Evolutionary conservation across 2,797 vertebrate genomes (phyloP).

Genomic region (Rhincodon typus): DNA sequence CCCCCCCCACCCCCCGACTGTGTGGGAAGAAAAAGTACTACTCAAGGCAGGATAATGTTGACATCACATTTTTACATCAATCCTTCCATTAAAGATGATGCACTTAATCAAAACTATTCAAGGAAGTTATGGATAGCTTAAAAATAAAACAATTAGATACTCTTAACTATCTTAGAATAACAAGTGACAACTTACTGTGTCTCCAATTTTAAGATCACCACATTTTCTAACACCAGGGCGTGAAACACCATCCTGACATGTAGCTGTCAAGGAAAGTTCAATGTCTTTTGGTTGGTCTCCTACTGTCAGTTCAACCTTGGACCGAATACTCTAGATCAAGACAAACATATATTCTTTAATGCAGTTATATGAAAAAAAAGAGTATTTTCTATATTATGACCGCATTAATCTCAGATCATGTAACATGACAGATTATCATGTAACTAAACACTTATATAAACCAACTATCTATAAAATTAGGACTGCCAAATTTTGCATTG

Average conservation of each 20-base stretch:
- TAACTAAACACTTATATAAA: not conserved
- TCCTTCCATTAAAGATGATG: not conserved
- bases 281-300: constrained; percentile 90
- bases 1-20: too few relatives aligned
- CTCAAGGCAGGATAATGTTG: not conserved
- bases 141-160: not conserved
- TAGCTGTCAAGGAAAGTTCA: constrained; percentile 81
- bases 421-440: not conserved
- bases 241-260: constrained; percentile 81
- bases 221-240: constrained; percentile 83
- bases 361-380: not conserved
- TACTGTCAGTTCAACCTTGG: constrained; percentile 90
- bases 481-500: not conserved
- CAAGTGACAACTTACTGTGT: constrained; percentile 73
- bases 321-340: constrained; percentile 80
- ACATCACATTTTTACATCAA: not conserved
- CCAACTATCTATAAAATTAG: not conserved
- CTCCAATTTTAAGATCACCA: constrained; percentile 85
- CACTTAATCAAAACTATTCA: too few relatives aligned
- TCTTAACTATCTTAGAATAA: not conserved
- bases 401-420: not conserved
- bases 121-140: too few relatives aligned
- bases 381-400: not conserved
- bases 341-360: constrained; percentile 7
- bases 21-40: not conserved